Evolutionary conservation across 2,888 invertebrate genomes (phyloP).

Genomic region (Brenthis ino): DNA sequence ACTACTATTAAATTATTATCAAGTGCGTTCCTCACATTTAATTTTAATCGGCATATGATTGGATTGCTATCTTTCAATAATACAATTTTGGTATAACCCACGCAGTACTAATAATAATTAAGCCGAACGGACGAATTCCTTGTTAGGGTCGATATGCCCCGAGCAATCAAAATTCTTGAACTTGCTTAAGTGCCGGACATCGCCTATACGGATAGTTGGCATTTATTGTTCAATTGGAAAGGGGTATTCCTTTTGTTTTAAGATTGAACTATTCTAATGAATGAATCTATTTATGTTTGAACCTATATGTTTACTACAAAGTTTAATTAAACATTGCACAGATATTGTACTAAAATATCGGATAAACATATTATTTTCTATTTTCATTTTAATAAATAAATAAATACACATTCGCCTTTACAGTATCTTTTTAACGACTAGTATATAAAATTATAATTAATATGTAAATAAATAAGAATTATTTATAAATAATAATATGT

Average conservation of each 20-base stretch:
- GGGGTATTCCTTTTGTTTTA: conserved; percentile 7
- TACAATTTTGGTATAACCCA: conserved; percentile 26
- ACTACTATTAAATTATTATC: neutral
- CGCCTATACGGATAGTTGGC: conserved; percentile 21
- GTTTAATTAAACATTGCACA: too few species aligned
- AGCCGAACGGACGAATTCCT: conserved; percentile 44
- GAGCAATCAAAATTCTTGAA: conserved; percentile 64
- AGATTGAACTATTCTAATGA: conserved; percentile 13
- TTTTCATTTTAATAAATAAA: too few species aligned
- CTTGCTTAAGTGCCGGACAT: conserved; percentile 45
- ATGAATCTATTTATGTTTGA: neutral
- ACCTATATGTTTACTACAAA: neutral
- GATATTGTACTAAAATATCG: too few species aligned
- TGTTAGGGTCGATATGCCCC: conserved; percentile 40
- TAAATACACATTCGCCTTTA: too few species aligned
- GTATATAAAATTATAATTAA: too few species aligned
- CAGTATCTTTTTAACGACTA: too few species aligned
- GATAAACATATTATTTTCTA: too few species aligned
- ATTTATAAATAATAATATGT: too few species aligned
- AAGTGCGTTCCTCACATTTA: neutral
- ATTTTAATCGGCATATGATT: conserved; percentile 10
- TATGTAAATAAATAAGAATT: too few species aligned
- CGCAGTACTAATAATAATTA: conserved; percentile 32
- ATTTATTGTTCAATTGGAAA: conserved; percentile 15
- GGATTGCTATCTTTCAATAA: conserved; percentile 18